Conservation (phyloP, 1,140 invertebrate species). For the Pseudobourletiella spinata region DNA sequence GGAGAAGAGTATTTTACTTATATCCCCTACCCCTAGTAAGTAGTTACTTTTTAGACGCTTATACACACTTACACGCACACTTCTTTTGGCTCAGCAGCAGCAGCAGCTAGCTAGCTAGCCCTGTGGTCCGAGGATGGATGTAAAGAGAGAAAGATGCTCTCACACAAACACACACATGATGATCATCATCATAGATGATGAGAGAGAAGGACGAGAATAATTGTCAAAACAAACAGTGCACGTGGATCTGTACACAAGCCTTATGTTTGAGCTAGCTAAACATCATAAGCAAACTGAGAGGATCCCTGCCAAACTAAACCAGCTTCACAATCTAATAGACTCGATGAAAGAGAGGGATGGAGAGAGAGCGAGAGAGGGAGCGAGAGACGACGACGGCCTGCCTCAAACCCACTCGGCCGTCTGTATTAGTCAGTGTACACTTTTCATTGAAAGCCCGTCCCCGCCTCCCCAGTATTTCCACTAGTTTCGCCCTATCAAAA, state of each 20-base stretch:
- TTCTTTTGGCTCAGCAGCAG: too few species aligned
- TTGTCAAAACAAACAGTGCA: slow-evolving; percentile 36
- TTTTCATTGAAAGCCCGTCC: neutral
- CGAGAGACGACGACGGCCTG: neutral
- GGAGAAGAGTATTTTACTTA: too few species aligned
- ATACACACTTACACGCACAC: neutral
- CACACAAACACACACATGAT: too few species aligned
- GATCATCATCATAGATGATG: too few species aligned
- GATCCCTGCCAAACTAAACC: slow-evolving; percentile 6
- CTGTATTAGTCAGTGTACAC: neutral
- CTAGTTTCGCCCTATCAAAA: neutral
- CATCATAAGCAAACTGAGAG: slow-evolving; percentile 33
- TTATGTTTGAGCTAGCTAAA: slow-evolving; percentile 35
- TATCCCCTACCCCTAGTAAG: too few species aligned
- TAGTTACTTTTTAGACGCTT: too few species aligned
- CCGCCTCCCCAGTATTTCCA: neutral
- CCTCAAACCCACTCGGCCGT: neutral
- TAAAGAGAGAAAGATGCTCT: too few species aligned
- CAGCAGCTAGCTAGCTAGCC: too few species aligned
- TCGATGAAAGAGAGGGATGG: slow-evolving; percentile 3
- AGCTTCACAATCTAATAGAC: slow-evolving; percentile 20
- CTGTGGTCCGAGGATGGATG: too few species aligned
- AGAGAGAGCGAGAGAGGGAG: neutral
- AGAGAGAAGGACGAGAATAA: too few species aligned
- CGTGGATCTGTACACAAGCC: slow-evolving; percentile 35